These are phyloP conservation scores for Phacellophora camtschatica DNA, from an alignment of 30 jellyfish, hydroid and myxozoan genomes.

Conservation along the genomic window DNA sequence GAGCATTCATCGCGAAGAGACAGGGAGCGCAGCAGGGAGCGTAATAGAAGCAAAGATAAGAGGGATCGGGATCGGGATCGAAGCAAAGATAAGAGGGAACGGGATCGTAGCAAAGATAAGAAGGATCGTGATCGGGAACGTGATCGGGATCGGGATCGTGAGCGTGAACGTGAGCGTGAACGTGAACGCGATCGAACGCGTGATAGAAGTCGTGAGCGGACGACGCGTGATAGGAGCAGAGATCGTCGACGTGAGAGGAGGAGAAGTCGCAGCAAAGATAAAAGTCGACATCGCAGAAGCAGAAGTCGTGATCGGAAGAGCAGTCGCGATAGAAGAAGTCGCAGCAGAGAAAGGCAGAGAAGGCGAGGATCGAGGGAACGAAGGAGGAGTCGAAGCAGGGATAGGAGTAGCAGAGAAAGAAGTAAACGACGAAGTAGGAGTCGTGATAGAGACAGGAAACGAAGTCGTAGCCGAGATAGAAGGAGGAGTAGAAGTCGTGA, in stretches of 20 bases:
- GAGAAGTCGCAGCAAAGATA: conserved; percentile 60
- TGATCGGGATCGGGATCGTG: conserved; percentile 41
- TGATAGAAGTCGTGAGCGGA: conserved; percentile 34
- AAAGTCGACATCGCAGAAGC: conserved; percentile 25
- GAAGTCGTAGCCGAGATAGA: conserved; percentile 42
- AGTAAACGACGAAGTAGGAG: conserved; percentile 52
- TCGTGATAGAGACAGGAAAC: conserved; percentile 30
- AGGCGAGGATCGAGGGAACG: conserved; percentile 27
- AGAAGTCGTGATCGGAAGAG: background rate
- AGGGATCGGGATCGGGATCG: conserved; percentile 34
- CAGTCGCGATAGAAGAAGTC: conserved; percentile 18
- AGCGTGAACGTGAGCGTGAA: conserved; percentile 32
- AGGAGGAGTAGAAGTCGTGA: conserved; percentile 64
- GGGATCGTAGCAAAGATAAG: too few species aligned
- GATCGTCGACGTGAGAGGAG: conserved; percentile 45
- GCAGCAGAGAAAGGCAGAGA: conserved; percentile 43
- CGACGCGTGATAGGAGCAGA: conserved; percentile 42
- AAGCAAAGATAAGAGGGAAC: conserved; percentile 27
- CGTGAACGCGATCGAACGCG: conserved; percentile 53
- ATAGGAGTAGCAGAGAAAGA: conserved; percentile 62
- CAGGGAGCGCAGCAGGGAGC: conserved; percentile 57
- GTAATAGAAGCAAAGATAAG: conserved; percentile 53
- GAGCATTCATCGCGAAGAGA: background rate
- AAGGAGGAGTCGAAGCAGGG: conserved; percentile 43
- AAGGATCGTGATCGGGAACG: too few species aligned